phyloP scores from a whole-genome alignment of 2,797 vertebrate species.

The Parauchenoglanis ngamensis region DNA sequence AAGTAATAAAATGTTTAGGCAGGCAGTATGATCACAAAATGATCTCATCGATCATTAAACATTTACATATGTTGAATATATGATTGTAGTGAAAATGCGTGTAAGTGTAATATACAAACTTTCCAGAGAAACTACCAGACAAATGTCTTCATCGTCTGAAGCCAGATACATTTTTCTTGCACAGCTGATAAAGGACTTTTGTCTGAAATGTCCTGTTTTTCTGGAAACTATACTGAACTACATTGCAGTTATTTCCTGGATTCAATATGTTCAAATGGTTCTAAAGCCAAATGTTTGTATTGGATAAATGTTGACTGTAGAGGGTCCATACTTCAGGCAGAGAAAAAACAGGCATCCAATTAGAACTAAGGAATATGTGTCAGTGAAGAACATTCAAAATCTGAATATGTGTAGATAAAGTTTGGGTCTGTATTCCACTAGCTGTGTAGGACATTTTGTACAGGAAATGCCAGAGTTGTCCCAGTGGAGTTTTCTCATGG shows the following conservation, averaged over 20 bases:
- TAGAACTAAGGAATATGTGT: conserved; percentile 19
- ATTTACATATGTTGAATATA: neutral
- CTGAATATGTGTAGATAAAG: conserved; percentile 31
- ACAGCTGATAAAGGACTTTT: conserved; percentile 5
- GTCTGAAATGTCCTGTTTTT: neutral
- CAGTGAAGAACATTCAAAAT: conserved; percentile 1
- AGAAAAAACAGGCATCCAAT: neutral
- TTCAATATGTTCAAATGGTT: neutral
- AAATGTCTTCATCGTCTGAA: conserved; percentile 1
- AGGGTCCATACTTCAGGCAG: neutral
- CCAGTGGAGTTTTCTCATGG: conserved; percentile 62
- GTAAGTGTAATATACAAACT: neutral
- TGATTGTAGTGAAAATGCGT: neutral
- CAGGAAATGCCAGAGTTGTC: conserved; percentile 78
- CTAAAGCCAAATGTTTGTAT: neutral
- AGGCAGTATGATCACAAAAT: neutral
- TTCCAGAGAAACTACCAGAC: neutral
- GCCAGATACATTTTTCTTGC: neutral
- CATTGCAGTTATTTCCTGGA: neutral
- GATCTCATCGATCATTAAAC: neutral
- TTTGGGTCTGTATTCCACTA: conserved; percentile 42
- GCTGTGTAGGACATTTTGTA: conserved; percentile 62
- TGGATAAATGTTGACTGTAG: conserved; percentile 9
- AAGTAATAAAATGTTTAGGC: neutral
- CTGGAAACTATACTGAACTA: neutral